Evolutionary conservation across 1,140 invertebrate species (phyloP), one percentile per base, ranked within the genome.

Genomic region (Atopsyche davidsoni): DNA sequence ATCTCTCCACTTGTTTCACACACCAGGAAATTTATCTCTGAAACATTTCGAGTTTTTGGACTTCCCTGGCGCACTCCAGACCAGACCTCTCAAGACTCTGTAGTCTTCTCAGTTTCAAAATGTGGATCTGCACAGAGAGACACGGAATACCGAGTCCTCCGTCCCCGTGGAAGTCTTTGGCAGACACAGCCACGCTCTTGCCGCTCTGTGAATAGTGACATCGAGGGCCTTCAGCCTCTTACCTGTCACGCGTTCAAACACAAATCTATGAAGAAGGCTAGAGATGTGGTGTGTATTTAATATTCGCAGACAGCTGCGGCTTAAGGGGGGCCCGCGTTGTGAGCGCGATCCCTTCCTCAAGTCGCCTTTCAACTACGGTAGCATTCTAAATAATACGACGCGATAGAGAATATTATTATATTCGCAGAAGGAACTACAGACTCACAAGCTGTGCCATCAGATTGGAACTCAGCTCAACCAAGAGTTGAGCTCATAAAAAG

Each of bases 151-250:
- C 59, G 4, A 64, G 46, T 6, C 64, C 67, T 3, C 64, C 68
- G 39, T 68, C 59, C 2, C 18, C 44, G 66, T 59, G 0, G 53
- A 45, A 48, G 72, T 67, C 3, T 57, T 35, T 0, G 67, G 68
- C 0, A 71, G 45, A 13, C 53, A 13, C 0, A 69, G 41, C 64
- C 63, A 67, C 16, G 55, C 47, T 35, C 64, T 46, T 0, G 67
- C 58, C 0, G 45, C 35, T 1, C 16, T 13, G 14, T 63, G 50
- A 14, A 63, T 58, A 23, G 57, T 44, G 1, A 46, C 38, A 34
- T 71, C 66, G 9, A 64, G 31, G 31, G 53, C 53, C 0, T 59
- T 54, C 0, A 71, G 32, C 3, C 52, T 32, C 10, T 60, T 43
- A 3, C 59, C 49, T n/a, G 52, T 59, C 0, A 55, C 49, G 1